Evolutionary conservation across 2,113 vertebrate genomes (phyloP).

Genomic region (Coracopsis vasa): DNA sequence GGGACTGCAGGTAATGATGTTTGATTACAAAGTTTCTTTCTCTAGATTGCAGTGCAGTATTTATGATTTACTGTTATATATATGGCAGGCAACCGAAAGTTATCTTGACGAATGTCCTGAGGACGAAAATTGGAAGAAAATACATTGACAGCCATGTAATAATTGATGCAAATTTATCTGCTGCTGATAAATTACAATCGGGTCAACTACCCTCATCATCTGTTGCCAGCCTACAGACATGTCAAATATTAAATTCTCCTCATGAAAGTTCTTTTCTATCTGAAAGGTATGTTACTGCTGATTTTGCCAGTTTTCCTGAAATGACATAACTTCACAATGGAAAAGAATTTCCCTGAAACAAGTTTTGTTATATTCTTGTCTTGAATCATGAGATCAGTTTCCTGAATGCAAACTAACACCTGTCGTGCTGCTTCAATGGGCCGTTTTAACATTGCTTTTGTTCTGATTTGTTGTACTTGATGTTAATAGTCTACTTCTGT

Average conservation of each 20-base stretch:
- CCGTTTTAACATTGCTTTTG: background rate
- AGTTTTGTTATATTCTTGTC: background rate
- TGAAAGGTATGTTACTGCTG: conserved; percentile 78
- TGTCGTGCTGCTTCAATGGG: background rate
- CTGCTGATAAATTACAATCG: conserved; percentile 71
- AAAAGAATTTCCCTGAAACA: conserved; percentile 35
- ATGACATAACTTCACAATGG: background rate
- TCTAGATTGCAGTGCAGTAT: conserved; percentile 52
- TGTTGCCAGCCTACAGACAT: conserved; percentile 73
- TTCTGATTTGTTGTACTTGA: background rate
- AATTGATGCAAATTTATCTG: conserved; percentile 76
- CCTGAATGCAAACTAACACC: background rate
- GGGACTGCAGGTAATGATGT: background rate
- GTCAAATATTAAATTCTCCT: conserved; percentile 73
- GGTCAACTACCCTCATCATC: conserved; percentile 72
- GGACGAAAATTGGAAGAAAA: conserved; percentile 81
- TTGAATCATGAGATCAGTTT: background rate
- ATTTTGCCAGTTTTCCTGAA: conserved; percentile 63
- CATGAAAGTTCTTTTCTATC: conserved; percentile 72
- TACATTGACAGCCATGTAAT: conserved; percentile 71
- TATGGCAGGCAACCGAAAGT: conserved; percentile 82
- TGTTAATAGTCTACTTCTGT: background rate
- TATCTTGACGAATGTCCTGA: conserved; percentile 79
- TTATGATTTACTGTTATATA: conserved; percentile 72
- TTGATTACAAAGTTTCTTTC: conserved; percentile 13